phyloP scores from a whole-genome alignment of 2,797 vertebrate species.

The Mormyrus proboscirostris region DNA sequence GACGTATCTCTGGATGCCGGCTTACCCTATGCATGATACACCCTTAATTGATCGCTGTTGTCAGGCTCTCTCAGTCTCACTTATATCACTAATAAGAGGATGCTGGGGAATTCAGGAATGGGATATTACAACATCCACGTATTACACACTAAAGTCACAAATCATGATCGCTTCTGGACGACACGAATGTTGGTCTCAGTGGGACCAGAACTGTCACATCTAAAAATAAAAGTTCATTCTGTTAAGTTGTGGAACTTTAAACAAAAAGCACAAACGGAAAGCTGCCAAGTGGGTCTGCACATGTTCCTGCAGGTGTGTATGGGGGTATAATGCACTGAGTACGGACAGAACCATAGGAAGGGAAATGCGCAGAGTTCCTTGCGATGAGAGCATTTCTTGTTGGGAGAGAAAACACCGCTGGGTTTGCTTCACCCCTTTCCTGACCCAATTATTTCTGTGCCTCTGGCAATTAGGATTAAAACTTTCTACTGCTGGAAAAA shows the following conservation, averaged over 20 bases:
- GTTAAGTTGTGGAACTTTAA: neutral
- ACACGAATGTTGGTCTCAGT: neutral
- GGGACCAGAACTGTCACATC: neutral
- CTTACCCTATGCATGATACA: neutral
- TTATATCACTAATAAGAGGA: neutral
- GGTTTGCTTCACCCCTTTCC: slow-evolving; percentile 34
- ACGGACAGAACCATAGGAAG: neutral
- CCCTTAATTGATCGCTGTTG: neutral
- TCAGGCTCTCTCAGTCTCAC: neutral
- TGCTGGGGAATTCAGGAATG: neutral
- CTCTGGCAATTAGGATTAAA: slow-evolving; percentile 59
- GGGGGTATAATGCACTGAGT: neutral
- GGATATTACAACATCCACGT: neutral
- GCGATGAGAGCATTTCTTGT: neutral
- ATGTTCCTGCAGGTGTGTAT: neutral
- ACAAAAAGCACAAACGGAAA: neutral
- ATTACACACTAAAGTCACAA: neutral
- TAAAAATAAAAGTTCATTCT: neutral
- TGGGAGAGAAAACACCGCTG: neutral
- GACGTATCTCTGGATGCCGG: neutral
- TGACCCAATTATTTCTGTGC: slow-evolving; percentile 54
- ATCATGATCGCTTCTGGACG: neutral
- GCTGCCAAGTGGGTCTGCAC: neutral
- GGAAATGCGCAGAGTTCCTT: neutral
- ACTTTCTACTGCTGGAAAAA: slow-evolving; percentile 34